Percentiles rank a stretch among this genome's conserved stretches.
These are phyloP conservation scores for Hyles euphorbiae DNA, from an alignment of 1,140 invertebrate species.

Conservation along the genomic window DNA sequence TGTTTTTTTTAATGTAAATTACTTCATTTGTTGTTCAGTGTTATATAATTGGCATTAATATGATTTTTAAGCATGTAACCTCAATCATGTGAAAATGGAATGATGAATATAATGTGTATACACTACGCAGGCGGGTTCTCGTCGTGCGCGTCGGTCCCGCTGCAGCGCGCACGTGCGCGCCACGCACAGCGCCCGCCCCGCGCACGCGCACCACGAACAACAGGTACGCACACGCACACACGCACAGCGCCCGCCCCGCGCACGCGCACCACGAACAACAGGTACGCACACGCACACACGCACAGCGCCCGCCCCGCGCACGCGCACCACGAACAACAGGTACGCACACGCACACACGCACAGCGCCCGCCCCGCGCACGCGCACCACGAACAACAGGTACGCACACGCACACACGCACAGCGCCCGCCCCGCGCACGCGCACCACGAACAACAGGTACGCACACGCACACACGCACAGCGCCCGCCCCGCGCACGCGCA, in stretches of 20 bases:
- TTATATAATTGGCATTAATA: too few species aligned
- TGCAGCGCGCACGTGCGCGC: constrained; percentile 1
- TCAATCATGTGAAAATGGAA: too few species aligned
- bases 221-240: constrained; percentile 3
- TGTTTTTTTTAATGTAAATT: too few species aligned
- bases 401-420: background rate
- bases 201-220: background rate
- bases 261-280: background rate
- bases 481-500: background rate
- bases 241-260: constrained; percentile 11
- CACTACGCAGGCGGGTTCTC: background rate
- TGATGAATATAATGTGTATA: too few species aligned
- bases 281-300: constrained; percentile 11
- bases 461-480: background rate
- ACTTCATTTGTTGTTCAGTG: too few species aligned
- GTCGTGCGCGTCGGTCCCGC: background rate
- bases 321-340: background rate
- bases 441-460: background rate
- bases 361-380: background rate
- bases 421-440: background rate
- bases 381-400: background rate
- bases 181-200: constrained; percentile 15
- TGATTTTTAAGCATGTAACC: too few species aligned
- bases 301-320: constrained; percentile 6
- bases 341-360: constrained; percentile 17